Evolutionary conservation across 2,888 invertebrate species (phyloP).

Genomic region (Gymnocheta viridis): DNA sequence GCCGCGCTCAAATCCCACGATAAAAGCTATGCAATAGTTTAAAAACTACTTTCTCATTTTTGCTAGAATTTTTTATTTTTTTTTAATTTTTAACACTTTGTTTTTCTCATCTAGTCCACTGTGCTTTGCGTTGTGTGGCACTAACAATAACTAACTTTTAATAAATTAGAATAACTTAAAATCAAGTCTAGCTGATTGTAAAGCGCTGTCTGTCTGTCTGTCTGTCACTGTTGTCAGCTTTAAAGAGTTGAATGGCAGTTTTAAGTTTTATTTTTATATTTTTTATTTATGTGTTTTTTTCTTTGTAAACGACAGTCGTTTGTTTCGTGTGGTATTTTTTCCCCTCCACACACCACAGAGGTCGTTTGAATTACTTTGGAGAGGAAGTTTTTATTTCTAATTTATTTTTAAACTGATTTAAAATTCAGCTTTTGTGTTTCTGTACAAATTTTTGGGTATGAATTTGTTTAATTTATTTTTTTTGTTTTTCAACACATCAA

Average conservation of each 20-base stretch:
- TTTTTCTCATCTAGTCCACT: neutral
- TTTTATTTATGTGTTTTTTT: neutral
- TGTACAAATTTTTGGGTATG: neutral
- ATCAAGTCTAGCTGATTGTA: neutral
- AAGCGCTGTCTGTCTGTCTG: neutral
- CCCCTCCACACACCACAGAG: constrained; percentile 48
- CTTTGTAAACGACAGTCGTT: neutral
- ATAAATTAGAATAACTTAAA: neutral
- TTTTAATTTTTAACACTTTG: no score
- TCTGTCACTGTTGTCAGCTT: neutral
- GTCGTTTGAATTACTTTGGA: constrained; percentile 41
- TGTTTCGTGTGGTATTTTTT: neutral
- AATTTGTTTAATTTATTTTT: neutral
- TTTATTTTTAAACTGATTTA: constrained; percentile 11
- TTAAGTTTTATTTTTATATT: neutral
- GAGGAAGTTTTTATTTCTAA: constrained; percentile 12
- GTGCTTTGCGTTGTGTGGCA: no score
- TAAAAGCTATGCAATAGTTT: no score
- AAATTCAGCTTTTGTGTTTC: neutral
- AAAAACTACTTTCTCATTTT: no score
- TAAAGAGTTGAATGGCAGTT: constrained; percentile 15
- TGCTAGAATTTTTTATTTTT: no score
- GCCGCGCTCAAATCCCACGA: no score
- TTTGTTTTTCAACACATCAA: neutral
- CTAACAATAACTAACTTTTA: neutral